These are phyloP conservation scores for Zaprionus kolodkinae DNA, from an alignment of 1,140 invertebrate species.

Conservation along the genomic window DNA sequence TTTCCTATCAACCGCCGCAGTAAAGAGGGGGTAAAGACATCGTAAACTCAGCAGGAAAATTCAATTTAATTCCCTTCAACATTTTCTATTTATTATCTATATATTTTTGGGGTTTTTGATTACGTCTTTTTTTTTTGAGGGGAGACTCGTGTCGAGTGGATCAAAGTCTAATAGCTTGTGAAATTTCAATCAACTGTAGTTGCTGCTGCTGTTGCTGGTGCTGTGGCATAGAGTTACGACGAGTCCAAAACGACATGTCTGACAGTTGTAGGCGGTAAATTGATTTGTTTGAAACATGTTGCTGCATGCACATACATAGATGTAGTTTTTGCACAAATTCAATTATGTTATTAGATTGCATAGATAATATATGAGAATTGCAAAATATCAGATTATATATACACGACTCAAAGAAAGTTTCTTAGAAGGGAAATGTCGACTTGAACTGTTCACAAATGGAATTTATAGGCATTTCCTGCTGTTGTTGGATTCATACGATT, in stretches of 20 bases:
- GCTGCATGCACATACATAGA: not conserved
- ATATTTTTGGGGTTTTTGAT: slow-evolving; percentile 26
- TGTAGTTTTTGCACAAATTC: not conserved
- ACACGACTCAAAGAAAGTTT: not conserved
- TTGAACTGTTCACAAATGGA: not conserved
- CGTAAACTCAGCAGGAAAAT: slow-evolving; percentile 48
- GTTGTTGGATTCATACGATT: not conserved
- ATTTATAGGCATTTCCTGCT: not conserved
- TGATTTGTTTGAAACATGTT: not conserved
- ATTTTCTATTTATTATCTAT: slow-evolving; percentile 48
- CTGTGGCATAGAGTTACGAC: slow-evolving; percentile 4
- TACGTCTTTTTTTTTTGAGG: not conserved
- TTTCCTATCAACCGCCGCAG: not conserved
- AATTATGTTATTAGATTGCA: slow-evolving; percentile 6
- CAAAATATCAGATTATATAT: slow-evolving; percentile 1
- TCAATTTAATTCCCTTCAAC: slow-evolving; percentile 46
- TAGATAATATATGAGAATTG: not conserved
- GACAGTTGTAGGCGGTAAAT: slow-evolving; percentile 3
- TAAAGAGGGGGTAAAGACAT: slow-evolving; percentile 31
- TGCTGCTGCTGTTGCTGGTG: not conserved
- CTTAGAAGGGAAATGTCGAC: not conserved
- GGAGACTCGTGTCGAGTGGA: slow-evolving; percentile 46
- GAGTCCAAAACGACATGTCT: not conserved
- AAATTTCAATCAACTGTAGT: slow-evolving; percentile 54
- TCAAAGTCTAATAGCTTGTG: slow-evolving; percentile 62